Evolutionary conservation across 2,888 invertebrate species (phyloP), one percentile per base, ranked within the genome.

Genomic region (Papilio protenor): DNA sequence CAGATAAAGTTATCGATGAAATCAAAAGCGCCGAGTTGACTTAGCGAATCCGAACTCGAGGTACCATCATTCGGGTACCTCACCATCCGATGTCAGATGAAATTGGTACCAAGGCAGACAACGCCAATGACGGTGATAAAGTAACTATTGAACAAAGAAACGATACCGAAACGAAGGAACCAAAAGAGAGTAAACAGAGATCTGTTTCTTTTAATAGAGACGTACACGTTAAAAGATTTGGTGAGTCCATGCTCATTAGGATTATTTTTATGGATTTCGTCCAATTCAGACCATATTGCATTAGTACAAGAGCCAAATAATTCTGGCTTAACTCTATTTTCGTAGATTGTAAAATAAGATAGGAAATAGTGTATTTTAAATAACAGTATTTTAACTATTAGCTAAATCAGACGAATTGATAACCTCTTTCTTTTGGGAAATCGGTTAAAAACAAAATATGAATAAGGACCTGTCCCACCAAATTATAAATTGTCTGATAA

Each of bases 181-280:
- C 92, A 86, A 92, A 92, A 91, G 91, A 91, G 85, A 89, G 88
- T 82, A 92, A 95, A 90, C 90, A 93, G 88, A 92, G 97, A 96
- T 92, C 97, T 95, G 98, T 98, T 87, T 98, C 98, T 91, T 98
- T 98, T 96, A 98, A 98, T 96, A 96, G 97, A 93, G 98, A 98
- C 96, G 98, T 98, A 88, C 97, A 97, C 95, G 97, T 98, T 90
- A 98, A 98, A 94, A 95, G 98, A 95, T 98, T 98, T 95, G 97
- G 97, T 97, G 96, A 96, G 96, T 94, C 85, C 23, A 27, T 10
- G 49, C 70, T 77, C 74, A 78, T 81, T 55, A 73, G 79, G 33
- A 64, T 8, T 74, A 27, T 2, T 5, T 2, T 52, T 61, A 52
- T 70, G 45, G 27, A 40, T 61, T 61, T 52, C 55, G 40, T 71